phyloP scores from a whole-genome alignment of 2,113 vertebrate species.

The Myotis lucifugus region DNA sequence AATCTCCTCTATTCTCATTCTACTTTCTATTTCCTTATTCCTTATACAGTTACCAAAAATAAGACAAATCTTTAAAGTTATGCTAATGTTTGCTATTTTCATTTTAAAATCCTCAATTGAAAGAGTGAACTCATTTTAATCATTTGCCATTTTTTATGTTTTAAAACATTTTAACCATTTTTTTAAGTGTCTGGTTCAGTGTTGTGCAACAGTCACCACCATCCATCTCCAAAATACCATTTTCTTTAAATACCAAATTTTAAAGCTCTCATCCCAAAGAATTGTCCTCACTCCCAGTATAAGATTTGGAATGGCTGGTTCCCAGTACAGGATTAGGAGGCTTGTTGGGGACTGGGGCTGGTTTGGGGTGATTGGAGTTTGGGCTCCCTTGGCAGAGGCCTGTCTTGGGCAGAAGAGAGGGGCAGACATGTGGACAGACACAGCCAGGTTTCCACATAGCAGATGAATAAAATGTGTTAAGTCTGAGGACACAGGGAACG shows the following conservation, averaged over 20 bases:
- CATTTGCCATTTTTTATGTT: not conserved
- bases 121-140: not conserved
- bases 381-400: not conserved
- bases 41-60: not conserved
- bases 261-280: not conserved
- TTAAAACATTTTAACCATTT: not conserved
- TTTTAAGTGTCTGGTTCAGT: not conserved
- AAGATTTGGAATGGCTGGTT: not conserved
- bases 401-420: not conserved
- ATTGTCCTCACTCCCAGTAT: not conserved
- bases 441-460: not conserved
- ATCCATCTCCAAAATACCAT: not conserved
- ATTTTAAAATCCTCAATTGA: not conserved
- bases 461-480: not conserved
- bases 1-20: not conserved
- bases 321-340: not conserved
- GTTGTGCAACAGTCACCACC: not conserved
- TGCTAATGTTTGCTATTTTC: not conserved
- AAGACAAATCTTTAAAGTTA: not conserved
- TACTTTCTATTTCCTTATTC: not conserved
- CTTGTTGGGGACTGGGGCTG: not conserved
- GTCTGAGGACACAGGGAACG: not conserved
- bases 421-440: not conserved
- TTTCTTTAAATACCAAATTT: not conserved
- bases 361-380: not conserved